These are phyloP conservation scores for Deroplatys truncata DNA, from an alignment of 2,888 invertebrate genomes.

Conservation along the genomic window DNA sequence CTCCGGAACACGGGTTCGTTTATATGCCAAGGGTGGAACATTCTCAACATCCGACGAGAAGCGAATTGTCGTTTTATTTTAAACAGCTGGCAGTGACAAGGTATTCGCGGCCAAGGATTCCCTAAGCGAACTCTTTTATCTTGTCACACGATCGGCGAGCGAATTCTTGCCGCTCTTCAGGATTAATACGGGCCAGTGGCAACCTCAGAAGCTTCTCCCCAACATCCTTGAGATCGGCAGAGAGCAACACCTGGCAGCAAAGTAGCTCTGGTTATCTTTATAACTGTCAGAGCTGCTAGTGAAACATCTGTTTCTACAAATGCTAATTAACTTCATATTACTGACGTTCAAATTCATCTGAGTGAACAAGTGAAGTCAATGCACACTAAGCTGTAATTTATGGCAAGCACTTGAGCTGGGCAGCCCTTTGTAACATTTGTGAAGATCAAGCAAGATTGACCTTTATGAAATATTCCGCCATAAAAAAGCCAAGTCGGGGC, in stretches of 20 bases:
- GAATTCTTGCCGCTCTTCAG: neutral
- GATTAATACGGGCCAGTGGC: neutral
- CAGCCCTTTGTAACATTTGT: neutral
- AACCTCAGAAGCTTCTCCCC: neutral
- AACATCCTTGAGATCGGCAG: neutral
- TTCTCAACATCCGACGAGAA: neutral
- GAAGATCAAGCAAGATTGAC: neutral
- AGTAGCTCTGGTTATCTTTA: neutral
- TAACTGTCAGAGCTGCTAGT: neutral
- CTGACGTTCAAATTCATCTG: neutral
- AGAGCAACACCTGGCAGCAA: neutral
- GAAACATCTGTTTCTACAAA: neutral
- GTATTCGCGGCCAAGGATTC: neutral
- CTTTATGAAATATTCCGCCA: neutral
- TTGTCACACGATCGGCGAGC: neutral
- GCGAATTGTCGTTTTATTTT: neutral
- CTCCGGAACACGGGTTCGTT: neutral
- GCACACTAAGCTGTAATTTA: neutral
- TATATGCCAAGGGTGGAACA: neutral
- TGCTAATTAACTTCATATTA: neutral
- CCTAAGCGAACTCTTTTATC: neutral
- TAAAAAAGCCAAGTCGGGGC: neutral
- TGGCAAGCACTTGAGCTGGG: neutral
- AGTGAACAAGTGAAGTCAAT: neutral
- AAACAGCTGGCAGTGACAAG: neutral